A percentile compares a stretch with the other conserved stretches of the same genome.
These are phyloP conservation scores for Lonchura striata DNA, from an alignment of 2,113 vertebrate species.

Conservation along the genomic window DNA sequence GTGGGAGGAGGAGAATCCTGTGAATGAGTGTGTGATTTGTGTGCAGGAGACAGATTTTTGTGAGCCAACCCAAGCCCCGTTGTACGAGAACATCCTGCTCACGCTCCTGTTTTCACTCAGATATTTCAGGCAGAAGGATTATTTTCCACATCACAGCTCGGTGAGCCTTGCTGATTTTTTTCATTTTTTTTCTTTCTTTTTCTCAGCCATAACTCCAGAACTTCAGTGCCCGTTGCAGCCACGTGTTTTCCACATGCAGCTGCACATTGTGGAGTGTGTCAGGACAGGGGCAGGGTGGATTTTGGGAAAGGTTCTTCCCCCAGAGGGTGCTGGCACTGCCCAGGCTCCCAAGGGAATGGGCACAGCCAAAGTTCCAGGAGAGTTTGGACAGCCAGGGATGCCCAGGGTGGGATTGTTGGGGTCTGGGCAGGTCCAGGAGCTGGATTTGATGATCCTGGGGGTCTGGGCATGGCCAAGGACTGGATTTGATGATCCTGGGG, in stretches of 20 bases:
- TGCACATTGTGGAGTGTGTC: background rate
- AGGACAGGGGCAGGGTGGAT: background rate
- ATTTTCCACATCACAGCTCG: background rate
- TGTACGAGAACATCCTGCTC: background rate
- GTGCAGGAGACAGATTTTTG: background rate
- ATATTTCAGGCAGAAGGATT: background rate
- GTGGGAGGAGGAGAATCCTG: background rate
- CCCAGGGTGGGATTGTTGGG: background rate
- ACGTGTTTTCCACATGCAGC: background rate
- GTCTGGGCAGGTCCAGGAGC: fast-evolving
- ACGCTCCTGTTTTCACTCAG: background rate
- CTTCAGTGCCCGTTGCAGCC: background rate
- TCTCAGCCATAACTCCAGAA: background rate
- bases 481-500: background rate
- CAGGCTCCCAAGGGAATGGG: background rate
- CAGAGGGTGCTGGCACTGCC: background rate
- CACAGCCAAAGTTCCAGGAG: background rate
- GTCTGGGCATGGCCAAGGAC: fast-evolving
- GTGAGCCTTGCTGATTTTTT: background rate
- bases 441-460: background rate
- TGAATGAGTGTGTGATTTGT: background rate
- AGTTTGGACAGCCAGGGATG: background rate
- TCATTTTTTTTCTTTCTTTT: background rate
- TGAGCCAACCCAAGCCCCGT: background rate
- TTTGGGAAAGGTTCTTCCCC: background rate